Evolutionary conservation across 2,888 invertebrate species (phyloP).

Genomic region (Chirona hameri): DNA sequence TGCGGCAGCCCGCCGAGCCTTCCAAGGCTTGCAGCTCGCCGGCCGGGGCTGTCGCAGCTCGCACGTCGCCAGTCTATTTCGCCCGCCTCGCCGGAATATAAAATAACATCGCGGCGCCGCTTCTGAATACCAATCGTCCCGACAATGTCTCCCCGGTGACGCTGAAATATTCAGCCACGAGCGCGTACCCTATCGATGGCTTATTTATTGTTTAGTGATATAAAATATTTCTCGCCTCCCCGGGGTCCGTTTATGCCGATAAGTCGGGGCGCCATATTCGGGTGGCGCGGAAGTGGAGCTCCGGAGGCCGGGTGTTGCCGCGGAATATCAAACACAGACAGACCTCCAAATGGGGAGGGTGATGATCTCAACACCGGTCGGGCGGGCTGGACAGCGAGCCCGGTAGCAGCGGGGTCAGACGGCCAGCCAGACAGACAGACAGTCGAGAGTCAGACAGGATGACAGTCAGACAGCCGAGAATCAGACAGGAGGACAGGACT

Average conservation of each 20-base stretch:
- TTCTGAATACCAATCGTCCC: not conserved
- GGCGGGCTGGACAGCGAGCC: not conserved
- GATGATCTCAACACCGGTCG: not conserved
- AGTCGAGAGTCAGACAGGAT: too few species aligned
- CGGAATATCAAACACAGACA: not conserved
- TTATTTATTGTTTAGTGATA: slow-evolving; percentile 32
- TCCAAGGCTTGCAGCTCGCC: not conserved
- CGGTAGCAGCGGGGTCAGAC: not conserved
- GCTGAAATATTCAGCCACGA: slow-evolving; percentile 3
- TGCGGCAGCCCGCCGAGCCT: too few species aligned
- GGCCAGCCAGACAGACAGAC: too few species aligned
- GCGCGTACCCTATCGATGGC: slow-evolving; percentile 33
- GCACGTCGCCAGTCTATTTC: not conserved
- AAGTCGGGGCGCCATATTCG: not conserved
- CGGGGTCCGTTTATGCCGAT: slow-evolving; percentile 2
- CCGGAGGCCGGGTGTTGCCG: not conserved
- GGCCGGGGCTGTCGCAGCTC: not conserved
- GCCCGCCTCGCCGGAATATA: not conserved
- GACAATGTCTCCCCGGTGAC: not conserved
- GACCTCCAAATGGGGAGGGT: not conserved
- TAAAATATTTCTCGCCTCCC: slow-evolving; percentile 13
- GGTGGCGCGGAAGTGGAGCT: not conserved
- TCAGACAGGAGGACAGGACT: too few species aligned
- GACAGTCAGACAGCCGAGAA: too few species aligned
- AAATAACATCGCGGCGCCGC: not conserved